Base-by-base conservation (phyloP, 2,113 vertebrate genomes). In the Ceuthmochares aereus region DNA sequence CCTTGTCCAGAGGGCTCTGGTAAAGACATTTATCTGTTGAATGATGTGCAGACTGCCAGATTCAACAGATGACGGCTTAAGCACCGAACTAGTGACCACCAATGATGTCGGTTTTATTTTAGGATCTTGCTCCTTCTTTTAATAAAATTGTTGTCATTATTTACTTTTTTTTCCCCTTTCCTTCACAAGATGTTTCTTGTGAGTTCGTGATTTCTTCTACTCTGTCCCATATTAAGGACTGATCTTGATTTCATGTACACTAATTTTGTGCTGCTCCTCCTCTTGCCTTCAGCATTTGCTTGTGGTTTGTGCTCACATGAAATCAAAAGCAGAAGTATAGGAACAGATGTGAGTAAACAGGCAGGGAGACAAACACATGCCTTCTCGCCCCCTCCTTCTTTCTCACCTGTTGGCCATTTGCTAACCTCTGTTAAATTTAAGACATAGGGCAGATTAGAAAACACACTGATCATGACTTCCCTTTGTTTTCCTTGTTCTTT, bases 1-100 rank as follows among this genome's bases (percentile, higher is more conserved):
- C 93, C 34, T 79, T 96, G 96, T 97, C 96, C 94, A 13, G 93
- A 91, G 94, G 85, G 89, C 69, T 98, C 98, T 98, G 98, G 87
- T 97, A 98, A 98, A 98, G 93, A 95, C 95, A 98, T 98, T 98
- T 98, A 97, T 98, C 98, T 98, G 95, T 74, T 87, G 88, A 96
- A 97, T 42, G 93, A 95, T 70, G 14, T 54, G 67, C 68, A 96
- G 93, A 43, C 89, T 97, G 97, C 97, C 97, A 98, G 96, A 97
- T 96, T 96, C 96, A 98, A 97, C 96, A 97, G 60, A 95, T 56
- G 86, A 97, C 93, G 94, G 73, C 84, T 95, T 97, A 97, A 97
- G 94, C 68, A 75, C 76, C 64, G 80, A 77, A 32, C 76, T 59
- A 36, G 70, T 90, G 73, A 89, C 94, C 93, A 97, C 97, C 94